Percentiles rank a stretch among this genome's conserved stretches.
phyloP scores from a whole-genome alignment of 2,888 invertebrate genomes.

The Tiphia femorata region DNA sequence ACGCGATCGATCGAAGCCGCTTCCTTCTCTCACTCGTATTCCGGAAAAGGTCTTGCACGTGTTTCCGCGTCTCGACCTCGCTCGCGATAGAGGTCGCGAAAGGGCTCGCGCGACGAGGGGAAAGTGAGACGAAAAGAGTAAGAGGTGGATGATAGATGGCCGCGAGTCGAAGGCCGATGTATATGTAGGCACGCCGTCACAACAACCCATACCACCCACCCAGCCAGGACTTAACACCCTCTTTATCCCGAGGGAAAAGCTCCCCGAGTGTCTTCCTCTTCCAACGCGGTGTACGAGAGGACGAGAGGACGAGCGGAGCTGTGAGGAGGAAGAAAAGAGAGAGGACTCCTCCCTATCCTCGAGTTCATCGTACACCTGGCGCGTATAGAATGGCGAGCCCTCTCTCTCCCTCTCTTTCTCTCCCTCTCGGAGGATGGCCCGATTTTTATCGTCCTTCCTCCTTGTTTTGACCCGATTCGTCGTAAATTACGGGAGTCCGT shows the following conservation, averaged over 20 bases:
- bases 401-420: conserved; percentile 26
- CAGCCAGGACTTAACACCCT: conserved; percentile 54
- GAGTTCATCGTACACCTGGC: conserved; percentile 57
- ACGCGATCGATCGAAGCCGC: too few species aligned
- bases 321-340: conserved; percentile 19
- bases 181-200: conserved; percentile 60
- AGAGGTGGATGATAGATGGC: conserved; percentile 55
- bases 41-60: not conserved
- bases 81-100: conserved; percentile 14
- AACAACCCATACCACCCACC: conserved; percentile 59
- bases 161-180: conserved; percentile 51
- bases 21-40: too few species aligned
- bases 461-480: conserved; percentile 48
- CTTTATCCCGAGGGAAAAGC: conserved; percentile 59
- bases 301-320: not conserved
- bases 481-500: conserved; percentile 30
- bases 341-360: conserved; percentile 44
- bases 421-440: conserved; percentile 31
- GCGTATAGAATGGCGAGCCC: conserved; percentile 40
- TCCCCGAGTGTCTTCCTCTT: conserved; percentile 49
- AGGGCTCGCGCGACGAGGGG: conserved; percentile 10
- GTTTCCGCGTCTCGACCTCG: conserved; percentile 4
- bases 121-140: conserved; percentile 27
- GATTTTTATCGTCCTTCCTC: conserved; percentile 52
- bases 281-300: conserved; percentile 26